These are phyloP conservation scores for Oscheius onirici DNA, from an alignment of 2,888 invertebrate genomes.

Conservation along the genomic window DNA sequence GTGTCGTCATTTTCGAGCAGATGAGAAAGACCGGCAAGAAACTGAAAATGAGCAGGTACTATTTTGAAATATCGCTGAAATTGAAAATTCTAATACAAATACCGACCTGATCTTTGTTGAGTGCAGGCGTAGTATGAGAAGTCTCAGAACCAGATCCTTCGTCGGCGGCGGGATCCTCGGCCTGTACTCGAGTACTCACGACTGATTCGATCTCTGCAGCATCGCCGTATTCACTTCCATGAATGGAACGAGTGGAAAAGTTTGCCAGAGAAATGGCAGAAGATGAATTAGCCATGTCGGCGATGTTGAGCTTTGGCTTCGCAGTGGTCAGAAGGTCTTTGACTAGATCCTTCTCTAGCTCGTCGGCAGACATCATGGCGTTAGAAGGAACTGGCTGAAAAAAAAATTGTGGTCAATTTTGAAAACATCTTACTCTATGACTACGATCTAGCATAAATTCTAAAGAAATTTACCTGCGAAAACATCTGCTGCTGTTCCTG, in stretches of 20 bases:
- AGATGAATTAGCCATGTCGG: conserved; percentile 50
- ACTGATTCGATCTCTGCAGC: conserved; percentile 33
- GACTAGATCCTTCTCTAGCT: conserved; percentile 50
- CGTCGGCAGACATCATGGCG: conserved; percentile 45
- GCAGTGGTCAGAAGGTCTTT: conserved; percentile 45
- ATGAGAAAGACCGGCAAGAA: conserved; percentile 44
- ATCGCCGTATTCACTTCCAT: conserved; percentile 42
- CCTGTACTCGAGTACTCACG: conserved; percentile 33
- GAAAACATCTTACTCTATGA: no score
- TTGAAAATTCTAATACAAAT: neutral
- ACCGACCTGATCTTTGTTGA: conserved; percentile 49
- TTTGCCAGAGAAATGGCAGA: conserved; percentile 53
- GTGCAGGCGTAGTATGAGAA: conserved; percentile 33
- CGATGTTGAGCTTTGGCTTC: conserved; percentile 37
- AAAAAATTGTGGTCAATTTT: neutral
- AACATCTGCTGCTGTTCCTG: conserved; percentile 40
- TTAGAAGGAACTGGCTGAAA: conserved; percentile 39
- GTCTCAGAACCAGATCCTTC: conserved; percentile 36
- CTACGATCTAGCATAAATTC: no score
- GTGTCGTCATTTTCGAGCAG: conserved; percentile 56
- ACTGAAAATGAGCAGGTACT: conserved; percentile 12
- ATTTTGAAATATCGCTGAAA: neutral
- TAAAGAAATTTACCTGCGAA: conserved; percentile 22
- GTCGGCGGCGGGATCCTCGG: conserved; percentile 39
- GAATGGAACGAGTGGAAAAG: conserved; percentile 51